These are phyloP conservation scores for Epistrophella euchroma DNA, from an alignment of 2,888 invertebrate genomes.

Conservation along the genomic window DNA sequence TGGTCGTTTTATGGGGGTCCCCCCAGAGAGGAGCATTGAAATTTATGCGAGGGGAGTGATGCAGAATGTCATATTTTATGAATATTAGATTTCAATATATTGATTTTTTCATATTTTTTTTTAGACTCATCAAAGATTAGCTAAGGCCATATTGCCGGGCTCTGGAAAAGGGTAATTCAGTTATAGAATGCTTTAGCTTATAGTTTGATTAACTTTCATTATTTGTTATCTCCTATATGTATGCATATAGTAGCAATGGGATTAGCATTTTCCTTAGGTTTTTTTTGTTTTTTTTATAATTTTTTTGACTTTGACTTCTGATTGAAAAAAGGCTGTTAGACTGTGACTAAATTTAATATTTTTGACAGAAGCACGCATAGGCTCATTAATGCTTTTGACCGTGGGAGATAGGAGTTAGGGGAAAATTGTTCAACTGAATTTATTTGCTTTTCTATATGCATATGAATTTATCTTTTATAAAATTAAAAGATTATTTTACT, in stretches of 20 bases:
- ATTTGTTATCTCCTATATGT: conserved; percentile 3
- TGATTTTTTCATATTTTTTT: conserved; percentile 3
- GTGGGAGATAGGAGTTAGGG: not conserved
- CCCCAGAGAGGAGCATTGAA: conserved; percentile 2
- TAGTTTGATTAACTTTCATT: conserved; percentile 23
- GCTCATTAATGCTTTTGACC: not conserved
- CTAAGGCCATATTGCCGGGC: not conserved
- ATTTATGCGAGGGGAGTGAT: conserved; percentile 34
- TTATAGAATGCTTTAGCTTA: conserved; percentile 8
- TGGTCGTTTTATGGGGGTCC: conserved; percentile 35
- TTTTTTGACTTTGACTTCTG: conserved; percentile 10
- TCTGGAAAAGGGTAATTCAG: conserved; percentile 13
- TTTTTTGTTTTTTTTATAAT: not conserved
- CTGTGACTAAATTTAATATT: conserved; percentile 14
- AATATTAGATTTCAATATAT: conserved; percentile 10
- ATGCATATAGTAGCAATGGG: not conserved
- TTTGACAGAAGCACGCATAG: conserved; percentile 23
- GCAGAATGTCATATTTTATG: conserved; percentile 51
- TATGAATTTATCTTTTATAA: not conserved
- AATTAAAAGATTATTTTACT: too few relatives aligned
- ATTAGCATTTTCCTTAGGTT: not conserved
- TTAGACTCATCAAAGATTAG: conserved; percentile 5
- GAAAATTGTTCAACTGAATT: not conserved
- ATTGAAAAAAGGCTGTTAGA: not conserved
- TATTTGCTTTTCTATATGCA: not conserved